Evolutionary conservation across 2,888 invertebrate genomes (phyloP).

Genomic region (Junonia oenone): DNA sequence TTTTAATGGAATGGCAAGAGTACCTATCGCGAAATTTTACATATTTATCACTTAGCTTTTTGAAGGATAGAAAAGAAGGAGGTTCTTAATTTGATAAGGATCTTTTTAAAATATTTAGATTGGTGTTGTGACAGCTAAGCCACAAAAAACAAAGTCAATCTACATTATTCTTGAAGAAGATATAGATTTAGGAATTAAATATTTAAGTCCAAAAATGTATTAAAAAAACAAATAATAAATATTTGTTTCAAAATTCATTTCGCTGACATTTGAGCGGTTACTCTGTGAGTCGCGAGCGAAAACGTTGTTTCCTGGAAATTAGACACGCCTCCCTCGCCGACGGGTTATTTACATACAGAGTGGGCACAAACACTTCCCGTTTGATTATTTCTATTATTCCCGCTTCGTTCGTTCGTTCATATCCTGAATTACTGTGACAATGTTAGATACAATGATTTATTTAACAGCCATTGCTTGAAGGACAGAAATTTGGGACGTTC

Average conservation of each 20-base stretch:
- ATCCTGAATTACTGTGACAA: neutral
- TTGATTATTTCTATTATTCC: slow-evolving; percentile 62
- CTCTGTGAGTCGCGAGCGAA: slow-evolving; percentile 46
- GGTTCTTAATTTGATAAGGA: too few species aligned
- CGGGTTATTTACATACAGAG: slow-evolving; percentile 63
- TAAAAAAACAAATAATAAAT: neutral
- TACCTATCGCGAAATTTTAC: neutral
- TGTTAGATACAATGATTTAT: neutral
- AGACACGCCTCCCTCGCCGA: slow-evolving; percentile 47
- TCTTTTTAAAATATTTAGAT: too few species aligned
- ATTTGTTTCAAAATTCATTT: neutral
- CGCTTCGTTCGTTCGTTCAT: slow-evolving; percentile 6
- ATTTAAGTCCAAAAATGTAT: too few species aligned
- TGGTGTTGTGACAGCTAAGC: too few species aligned
- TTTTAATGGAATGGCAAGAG: neutral
- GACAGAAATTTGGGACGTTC: too few species aligned
- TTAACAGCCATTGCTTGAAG: too few species aligned
- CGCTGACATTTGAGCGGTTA: slow-evolving; percentile 7
- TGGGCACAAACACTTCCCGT: slow-evolving; percentile 41
- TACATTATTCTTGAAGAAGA: too few species aligned
- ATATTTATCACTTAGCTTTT: too few species aligned
- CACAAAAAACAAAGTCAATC: too few species aligned
- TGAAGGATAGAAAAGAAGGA: too few species aligned
- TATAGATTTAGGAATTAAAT: too few species aligned
- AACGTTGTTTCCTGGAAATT: slow-evolving; percentile 60